These are phyloP conservation scores for Emydoidea blandingii DNA, from an alignment of 2,797 vertebrate genomes.

Conservation along the genomic window DNA sequence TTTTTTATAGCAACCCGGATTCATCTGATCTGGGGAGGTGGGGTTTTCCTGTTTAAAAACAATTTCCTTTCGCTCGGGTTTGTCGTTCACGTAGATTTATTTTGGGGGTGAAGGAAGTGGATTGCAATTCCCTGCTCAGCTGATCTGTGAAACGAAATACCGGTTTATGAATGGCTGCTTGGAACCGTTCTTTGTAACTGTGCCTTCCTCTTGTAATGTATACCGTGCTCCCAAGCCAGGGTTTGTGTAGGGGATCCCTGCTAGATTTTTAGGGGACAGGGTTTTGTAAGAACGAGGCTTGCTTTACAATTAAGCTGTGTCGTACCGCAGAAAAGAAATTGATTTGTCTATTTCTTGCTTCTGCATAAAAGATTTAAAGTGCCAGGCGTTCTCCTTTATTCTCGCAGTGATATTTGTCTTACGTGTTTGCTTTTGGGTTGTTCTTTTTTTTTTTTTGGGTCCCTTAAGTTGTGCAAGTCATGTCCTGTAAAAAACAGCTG, in stretches of 20 bases:
- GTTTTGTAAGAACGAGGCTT: not conserved
- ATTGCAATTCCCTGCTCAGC: not conserved
- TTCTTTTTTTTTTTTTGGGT: not conserved
- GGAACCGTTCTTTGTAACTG: not conserved
- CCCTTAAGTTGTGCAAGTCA: not conserved
- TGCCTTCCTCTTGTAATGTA: not conserved
- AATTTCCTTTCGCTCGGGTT: not conserved
- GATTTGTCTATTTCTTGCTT: not conserved
- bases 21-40: not conserved
- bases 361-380: not conserved
- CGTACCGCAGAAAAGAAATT: not conserved
- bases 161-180: not conserved
- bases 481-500: not conserved
- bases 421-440: not conserved
- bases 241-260: not conserved
- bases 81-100: not conserved
- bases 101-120: not conserved
- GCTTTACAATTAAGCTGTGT: not conserved
- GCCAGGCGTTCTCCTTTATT: not conserved
- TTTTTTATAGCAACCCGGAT: not conserved
- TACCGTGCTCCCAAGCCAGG: not conserved
- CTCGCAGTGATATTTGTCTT: not conserved
- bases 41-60: not conserved
- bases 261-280: not conserved
- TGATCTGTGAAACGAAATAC: not conserved